Percentiles rank a stretch among this genome's conserved stretches.
These are phyloP conservation scores for Nannospalax galili DNA, from an alignment of 2,113 vertebrate species.

Conservation along the genomic window DNA sequence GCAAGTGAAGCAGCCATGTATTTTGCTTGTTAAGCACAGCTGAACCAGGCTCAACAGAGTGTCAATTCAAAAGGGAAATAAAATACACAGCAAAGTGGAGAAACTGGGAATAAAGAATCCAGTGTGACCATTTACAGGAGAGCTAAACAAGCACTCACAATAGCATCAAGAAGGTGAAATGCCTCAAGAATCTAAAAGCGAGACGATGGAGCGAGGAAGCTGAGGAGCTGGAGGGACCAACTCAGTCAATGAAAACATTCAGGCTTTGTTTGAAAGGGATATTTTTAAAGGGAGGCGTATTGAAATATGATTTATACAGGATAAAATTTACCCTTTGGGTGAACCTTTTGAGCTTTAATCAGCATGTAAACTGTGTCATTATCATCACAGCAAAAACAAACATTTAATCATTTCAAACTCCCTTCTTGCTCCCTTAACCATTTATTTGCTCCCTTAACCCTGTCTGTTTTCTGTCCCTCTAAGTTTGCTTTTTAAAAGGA, in stretches of 20 bases:
- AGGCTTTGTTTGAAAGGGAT: not conserved
- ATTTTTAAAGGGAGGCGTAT: not conserved
- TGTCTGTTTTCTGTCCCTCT: not conserved
- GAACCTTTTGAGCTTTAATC: not conserved
- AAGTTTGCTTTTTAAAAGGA: not conserved
- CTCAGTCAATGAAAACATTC: not conserved
- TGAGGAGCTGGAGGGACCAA: not conserved
- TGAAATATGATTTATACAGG: not conserved
- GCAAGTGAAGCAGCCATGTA: slow-evolving; percentile 61
- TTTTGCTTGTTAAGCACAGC: slow-evolving; percentile 74
- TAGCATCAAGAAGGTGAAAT: slow-evolving; percentile 72
- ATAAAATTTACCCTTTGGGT: not conserved
- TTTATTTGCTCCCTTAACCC: not conserved
- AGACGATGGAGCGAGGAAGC: not conserved
- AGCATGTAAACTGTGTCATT: not conserved
- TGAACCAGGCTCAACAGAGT: slow-evolving; percentile 73
- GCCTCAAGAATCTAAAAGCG: slow-evolving; percentile 4
- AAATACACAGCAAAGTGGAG: slow-evolving; percentile 73
- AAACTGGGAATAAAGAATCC: slow-evolving; percentile 79
- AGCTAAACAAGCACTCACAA: slow-evolving; percentile 77
- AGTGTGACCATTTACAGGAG: slow-evolving; percentile 76
- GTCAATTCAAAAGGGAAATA: slow-evolving; percentile 75
- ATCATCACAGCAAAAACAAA: not conserved
- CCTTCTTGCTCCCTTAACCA: not conserved
- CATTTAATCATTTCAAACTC: not conserved